A percentile compares a stretch with the other conserved stretches of the same genome.
phyloP scores from a whole-genome alignment of 2,797 vertebrate genomes.

The Lepus oiostolus region DNA sequence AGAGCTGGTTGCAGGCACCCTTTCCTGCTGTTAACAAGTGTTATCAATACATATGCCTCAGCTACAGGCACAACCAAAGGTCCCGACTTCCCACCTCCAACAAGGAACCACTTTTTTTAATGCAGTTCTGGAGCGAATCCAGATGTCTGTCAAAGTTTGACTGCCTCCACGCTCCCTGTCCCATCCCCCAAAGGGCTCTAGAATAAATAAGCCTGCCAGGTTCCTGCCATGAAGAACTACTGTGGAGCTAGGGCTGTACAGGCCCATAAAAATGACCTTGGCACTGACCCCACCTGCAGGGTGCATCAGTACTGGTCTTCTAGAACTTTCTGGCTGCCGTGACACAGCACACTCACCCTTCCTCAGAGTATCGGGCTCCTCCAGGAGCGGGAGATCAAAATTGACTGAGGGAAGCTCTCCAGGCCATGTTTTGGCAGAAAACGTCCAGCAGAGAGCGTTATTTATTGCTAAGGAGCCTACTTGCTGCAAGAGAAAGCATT shows the following conservation, averaged over 20 bases:
- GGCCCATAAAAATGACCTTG: not conserved
- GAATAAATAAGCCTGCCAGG: constrained; percentile 35
- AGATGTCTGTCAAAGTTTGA: constrained; percentile 51
- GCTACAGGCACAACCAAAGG: not conserved
- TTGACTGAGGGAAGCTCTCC: constrained; percentile 32
- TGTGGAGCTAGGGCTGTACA: not conserved
- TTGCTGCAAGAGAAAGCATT: constrained; percentile 52
- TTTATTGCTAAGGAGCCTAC: not conserved
- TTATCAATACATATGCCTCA: constrained; percentile 17
- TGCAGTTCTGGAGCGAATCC: constrained; percentile 62
- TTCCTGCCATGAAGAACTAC: not conserved
- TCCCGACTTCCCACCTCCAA: constrained; percentile 52
- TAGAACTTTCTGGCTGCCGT: constrained; percentile 23
- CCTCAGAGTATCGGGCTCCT: not conserved
- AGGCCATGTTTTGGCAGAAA: not conserved
- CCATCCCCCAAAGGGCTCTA: constrained; percentile 24
- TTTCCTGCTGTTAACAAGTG: constrained; percentile 29
- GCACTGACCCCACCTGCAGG: not conserved
- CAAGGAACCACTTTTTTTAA: constrained; percentile 55
- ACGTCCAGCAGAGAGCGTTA: not conserved
- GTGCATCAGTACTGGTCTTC: constrained; percentile 18
- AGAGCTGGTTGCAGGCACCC: not conserved
- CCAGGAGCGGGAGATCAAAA: not conserved
- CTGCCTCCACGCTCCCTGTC: not conserved
- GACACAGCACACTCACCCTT: not conserved